Evolutionary conservation across 1,140 invertebrate species (phyloP).

Genomic region (Brachionus angularis): DNA sequence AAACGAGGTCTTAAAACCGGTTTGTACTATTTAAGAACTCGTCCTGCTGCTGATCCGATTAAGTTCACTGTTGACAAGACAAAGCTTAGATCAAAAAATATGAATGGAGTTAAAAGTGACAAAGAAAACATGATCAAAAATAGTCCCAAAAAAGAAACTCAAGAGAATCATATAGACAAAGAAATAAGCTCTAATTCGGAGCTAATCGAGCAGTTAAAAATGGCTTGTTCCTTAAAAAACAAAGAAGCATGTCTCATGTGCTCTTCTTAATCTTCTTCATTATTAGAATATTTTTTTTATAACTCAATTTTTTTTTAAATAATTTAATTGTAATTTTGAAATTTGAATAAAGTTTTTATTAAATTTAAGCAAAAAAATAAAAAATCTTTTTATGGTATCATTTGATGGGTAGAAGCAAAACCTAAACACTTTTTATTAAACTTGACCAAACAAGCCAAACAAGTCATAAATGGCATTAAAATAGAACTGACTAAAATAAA

Average conservation of each 20-base stretch:
- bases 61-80: constrained; percentile 95
- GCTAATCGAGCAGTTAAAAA: constrained; percentile 64
- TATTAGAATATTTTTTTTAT: not conserved
- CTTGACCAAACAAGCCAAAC: no score
- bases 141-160: not conserved
- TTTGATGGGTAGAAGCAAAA: no score
- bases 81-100: constrained; percentile 10
- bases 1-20: constrained; percentile 92
- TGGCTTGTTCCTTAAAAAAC: constrained; percentile 81
- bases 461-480: no score
- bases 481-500: no score
- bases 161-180: not conserved
- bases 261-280: constrained; percentile 46
- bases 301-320: no score
- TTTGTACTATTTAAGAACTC: constrained; percentile 96
- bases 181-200: constrained; percentile 27
- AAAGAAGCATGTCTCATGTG: constrained; percentile 80
- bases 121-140: constrained; percentile 41
- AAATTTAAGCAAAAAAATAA: no score
- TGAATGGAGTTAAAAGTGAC: constrained; percentile 21
- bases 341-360: no score
- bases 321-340: no score
- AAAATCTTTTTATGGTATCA: no score
- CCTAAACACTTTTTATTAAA: no score
- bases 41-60: constrained; percentile 89